Percentiles rank a stretch among this genome's conserved stretches.
These are phyloP conservation scores for Kryptolebias ocellatus DNA, from an alignment of 2,797 vertebrate genomes.

Conservation along the genomic window DNA sequence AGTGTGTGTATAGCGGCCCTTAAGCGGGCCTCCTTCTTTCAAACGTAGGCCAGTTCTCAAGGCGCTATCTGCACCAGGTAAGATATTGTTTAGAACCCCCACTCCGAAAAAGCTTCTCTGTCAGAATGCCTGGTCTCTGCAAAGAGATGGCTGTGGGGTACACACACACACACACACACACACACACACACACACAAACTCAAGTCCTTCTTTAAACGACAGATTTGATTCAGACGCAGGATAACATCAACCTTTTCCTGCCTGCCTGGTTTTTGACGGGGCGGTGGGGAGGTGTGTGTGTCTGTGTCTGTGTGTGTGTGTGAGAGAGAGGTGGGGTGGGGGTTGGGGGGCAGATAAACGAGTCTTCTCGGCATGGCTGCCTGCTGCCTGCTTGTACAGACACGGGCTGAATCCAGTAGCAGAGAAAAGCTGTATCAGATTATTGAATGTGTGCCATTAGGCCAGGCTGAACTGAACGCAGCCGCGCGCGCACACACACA, in stretches of 20 bases:
- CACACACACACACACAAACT: conserved; percentile 9
- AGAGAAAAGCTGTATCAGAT: conserved; percentile 38
- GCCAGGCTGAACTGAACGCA: conserved; percentile 44
- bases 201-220: conserved; percentile 64
- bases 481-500: conserved; percentile 24
- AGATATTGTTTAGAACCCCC: too few relatives aligned
- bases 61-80: too few relatives aligned
- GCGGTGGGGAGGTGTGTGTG: too few relatives aligned
- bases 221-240: conserved; percentile 52
- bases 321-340: too few relatives aligned
- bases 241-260: conserved; percentile 20
- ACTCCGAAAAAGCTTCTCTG: conserved; percentile 4
- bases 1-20: too few relatives aligned
- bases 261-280: conserved; percentile 1
- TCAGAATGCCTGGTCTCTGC: conserved; percentile 21
- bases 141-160: conserved; percentile 38
- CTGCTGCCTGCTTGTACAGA: too few relatives aligned
- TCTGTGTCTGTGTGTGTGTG: too few relatives aligned
- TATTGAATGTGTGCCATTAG: conserved; percentile 63
- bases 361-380: too few relatives aligned
- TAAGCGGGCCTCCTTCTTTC: too few relatives aligned
- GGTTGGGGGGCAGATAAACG: neutral
- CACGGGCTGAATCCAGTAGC: neutral
- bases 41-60: too few relatives aligned
- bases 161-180: too few relatives aligned